phyloP scores from a whole-genome alignment of 2,888 invertebrate genomes.

The Caprella mutica region DNA sequence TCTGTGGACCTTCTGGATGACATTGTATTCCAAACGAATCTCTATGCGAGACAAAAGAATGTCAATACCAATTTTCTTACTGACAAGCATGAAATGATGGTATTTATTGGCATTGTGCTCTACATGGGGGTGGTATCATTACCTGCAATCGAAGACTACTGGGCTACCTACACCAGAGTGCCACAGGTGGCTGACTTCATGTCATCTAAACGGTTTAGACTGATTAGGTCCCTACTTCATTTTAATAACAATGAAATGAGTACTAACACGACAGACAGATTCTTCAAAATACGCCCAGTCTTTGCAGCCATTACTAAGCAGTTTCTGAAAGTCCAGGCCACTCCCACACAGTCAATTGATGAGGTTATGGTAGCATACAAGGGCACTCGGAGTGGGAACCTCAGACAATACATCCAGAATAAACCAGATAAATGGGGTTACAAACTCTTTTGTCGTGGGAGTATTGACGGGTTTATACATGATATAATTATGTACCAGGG shows the following conservation, averaged over 20 bases:
- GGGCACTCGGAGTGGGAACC: no score
- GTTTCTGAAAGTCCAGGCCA: conserved; percentile 11
- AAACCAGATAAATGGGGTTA: conserved; percentile 16
- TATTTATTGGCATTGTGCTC: conserved; percentile 2
- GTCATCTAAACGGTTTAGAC: no score
- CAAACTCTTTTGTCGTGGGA: conserved; percentile 16
- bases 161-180: conserved; percentile 9
- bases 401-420: no score
- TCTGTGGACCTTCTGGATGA: conserved; percentile 8
- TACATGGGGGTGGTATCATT: conserved; percentile 12
- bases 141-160: conserved; percentile 14
- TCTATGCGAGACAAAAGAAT: conserved; percentile 13
- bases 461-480: conserved; percentile 16
- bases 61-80: conserved; percentile 7
- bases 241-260: conserved; percentile 16
- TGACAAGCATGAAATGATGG: background rate
- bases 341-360: conserved; percentile 11
- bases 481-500: conserved; percentile 17
- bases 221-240: conserved; percentile 7
- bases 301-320: conserved; percentile 10
- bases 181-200: conserved; percentile 11
- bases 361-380: conserved; percentile 20
- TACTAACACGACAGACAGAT: no score
- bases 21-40: conserved; percentile 13
- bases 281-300: conserved; percentile 16